These are phyloP conservation scores for Campoplex capitator DNA, from an alignment of 2,888 invertebrate species.

Conservation along the genomic window DNA sequence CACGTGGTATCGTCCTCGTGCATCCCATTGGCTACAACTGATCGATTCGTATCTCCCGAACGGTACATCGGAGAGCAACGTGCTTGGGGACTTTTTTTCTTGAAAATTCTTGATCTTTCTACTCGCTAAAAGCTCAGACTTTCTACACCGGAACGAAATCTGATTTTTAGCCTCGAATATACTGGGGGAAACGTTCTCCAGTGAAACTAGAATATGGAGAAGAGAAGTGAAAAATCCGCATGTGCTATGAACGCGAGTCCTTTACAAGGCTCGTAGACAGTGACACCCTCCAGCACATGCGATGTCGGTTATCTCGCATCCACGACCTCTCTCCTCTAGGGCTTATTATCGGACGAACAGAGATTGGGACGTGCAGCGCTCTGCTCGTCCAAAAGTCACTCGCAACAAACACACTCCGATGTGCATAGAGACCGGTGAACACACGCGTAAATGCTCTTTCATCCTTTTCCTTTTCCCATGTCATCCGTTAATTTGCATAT, in stretches of 20 bases:
- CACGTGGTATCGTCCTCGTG: not conserved
- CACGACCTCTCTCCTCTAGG: conserved; percentile 19
- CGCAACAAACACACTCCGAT: conserved; percentile 7
- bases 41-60: not conserved
- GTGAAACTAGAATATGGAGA: not conserved
- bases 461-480: conserved; percentile 27
- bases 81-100: not conserved
- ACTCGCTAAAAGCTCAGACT: not conserved
- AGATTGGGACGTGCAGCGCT: conserved; percentile 43
- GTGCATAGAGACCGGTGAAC: not conserved
- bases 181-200: not conserved
- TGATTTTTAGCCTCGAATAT: not conserved
- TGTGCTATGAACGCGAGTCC: not conserved
- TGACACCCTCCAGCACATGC: conserved; percentile 38
- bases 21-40: not conserved
- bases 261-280: not conserved
- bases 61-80: not conserved
- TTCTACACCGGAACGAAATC: not conserved
- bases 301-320: conserved; percentile 39
- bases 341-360: conserved; percentile 61
- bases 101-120: not conserved
- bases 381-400: conserved; percentile 10
- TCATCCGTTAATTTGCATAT: conserved; percentile 65
- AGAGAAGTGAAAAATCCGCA: not conserved
- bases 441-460: conserved; percentile 25